Evolutionary conservation across 2,888 invertebrate genomes (phyloP).

Genomic region (Macrosoma leucophasiata): DNA sequence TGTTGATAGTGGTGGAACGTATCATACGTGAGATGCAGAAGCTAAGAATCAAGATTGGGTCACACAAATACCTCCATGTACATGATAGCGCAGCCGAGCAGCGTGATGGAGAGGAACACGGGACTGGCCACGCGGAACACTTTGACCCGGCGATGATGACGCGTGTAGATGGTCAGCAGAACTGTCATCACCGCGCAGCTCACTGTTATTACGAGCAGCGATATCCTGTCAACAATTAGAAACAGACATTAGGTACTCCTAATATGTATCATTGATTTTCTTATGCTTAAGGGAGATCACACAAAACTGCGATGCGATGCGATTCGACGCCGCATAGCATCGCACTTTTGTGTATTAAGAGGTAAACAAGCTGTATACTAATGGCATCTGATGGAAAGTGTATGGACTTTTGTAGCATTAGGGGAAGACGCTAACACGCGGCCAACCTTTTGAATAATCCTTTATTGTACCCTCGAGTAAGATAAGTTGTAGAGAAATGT

Average conservation of each 20-base stretch:
- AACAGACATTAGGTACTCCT: no score
- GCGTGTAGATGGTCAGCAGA: slow-evolving; percentile 85
- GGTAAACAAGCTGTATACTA: neutral
- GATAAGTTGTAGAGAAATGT: no score
- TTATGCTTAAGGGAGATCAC: no score
- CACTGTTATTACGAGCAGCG: slow-evolving; percentile 85
- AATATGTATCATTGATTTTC: neutral
- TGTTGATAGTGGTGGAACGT: no score
- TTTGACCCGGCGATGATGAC: slow-evolving; percentile 88
- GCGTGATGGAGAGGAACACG: slow-evolving; percentile 91
- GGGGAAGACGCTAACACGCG: no score
- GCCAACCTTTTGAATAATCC: no score
- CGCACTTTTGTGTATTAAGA: neutral
- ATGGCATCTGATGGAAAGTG: no score
- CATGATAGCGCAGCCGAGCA: slow-evolving; percentile 94
- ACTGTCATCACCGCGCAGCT: slow-evolving; percentile 87
- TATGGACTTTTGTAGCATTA: no score
- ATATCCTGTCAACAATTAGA: slow-evolving; percentile 77
- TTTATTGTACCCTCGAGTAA: no score
- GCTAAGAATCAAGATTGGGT: no score
- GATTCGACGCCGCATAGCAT: neutral
- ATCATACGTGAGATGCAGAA: no score
- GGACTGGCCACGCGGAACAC: slow-evolving; percentile 96
- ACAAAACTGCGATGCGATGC: no score
- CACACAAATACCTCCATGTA: slow-evolving; percentile 95